Evolutionary conservation across 2,797 vertebrate species (phyloP).

Genomic region (Australoheros facetus): DNA sequence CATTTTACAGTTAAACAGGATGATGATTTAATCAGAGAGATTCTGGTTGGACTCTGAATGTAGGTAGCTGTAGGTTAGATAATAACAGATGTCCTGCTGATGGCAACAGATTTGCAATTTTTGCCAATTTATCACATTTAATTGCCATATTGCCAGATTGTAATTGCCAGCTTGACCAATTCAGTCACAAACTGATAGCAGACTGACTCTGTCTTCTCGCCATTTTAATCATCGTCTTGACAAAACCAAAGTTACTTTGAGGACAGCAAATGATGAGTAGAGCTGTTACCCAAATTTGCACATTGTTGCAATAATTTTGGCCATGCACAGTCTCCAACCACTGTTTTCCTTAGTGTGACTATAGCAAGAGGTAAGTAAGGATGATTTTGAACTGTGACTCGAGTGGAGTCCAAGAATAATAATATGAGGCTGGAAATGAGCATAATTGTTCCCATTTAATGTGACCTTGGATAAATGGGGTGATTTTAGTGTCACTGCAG

Average conservation of each 20-base stretch:
- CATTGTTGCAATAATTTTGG: not conserved
- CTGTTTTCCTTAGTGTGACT: not conserved
- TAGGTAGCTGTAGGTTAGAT: accelerated
- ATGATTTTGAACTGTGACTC: not conserved
- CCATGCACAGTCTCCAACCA: not conserved
- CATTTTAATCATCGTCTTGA: not conserved
- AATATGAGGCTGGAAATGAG: not conserved
- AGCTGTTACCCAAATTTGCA: too few species aligned
- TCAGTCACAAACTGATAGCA: not conserved
- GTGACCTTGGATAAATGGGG: not conserved
- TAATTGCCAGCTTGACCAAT: too few species aligned
- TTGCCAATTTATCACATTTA: not conserved
- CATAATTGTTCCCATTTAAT: not conserved
- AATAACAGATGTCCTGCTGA: not conserved
- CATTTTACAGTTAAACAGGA: accelerated
- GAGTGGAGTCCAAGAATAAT: accelerated
- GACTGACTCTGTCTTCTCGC: not conserved
- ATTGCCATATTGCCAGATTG: too few species aligned
- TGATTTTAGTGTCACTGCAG: not conserved
- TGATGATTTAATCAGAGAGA: not conserved
- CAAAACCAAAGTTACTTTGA: too few species aligned
- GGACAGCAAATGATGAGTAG: not conserved
- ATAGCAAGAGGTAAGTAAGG: not conserved
- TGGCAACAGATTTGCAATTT: not conserved
- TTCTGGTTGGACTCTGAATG: not conserved